phyloP scores from a whole-genome alignment of 2,888 invertebrate species.

The Acleris literana region DNA sequence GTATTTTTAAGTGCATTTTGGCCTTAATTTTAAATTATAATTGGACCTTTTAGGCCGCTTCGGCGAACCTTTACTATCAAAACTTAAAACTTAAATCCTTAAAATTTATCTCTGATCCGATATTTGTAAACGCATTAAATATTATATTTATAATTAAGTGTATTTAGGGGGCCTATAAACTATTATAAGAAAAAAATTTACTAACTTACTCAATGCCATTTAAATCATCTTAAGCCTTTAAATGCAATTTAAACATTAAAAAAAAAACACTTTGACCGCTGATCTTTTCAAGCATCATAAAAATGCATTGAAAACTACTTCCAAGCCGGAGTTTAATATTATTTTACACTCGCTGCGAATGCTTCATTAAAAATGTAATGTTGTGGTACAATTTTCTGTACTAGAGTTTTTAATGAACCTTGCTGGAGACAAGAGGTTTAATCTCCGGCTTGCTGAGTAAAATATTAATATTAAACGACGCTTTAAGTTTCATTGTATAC shows the following conservation, averaged over 20 bases:
- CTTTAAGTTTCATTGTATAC: slow-evolving; percentile 8
- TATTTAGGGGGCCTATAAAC: too few relatives aligned
- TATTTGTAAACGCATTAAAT: too few relatives aligned
- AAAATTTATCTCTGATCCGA: too few relatives aligned
- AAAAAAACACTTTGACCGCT: neutral
- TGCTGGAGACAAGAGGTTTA: slow-evolving; percentile 43
- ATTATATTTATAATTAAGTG: too few relatives aligned
- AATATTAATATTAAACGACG: slow-evolving; percentile 18
- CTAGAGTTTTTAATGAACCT: slow-evolving; percentile 47
- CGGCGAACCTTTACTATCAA: too few relatives aligned
- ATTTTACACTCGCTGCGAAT: slow-evolving; percentile 31
- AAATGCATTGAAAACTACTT: slow-evolving; percentile 27
- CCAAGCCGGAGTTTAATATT: slow-evolving; percentile 12
- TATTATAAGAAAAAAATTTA: too few relatives aligned
- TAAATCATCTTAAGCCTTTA: too few relatives aligned
- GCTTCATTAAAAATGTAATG: slow-evolving; percentile 48
- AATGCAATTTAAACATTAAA: neutral
- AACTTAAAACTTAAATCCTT: too few relatives aligned
- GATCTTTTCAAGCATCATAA: slow-evolving; percentile 11
- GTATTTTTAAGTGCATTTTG: too few relatives aligned
- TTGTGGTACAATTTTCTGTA: slow-evolving; percentile 46
- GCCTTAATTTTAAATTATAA: too few relatives aligned
- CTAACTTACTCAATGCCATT: too few relatives aligned
- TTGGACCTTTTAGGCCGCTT: too few relatives aligned
- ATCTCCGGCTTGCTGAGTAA: slow-evolving; percentile 31